Evolutionary conservation across 2,113 vertebrate genomes (phyloP), one percentile per base, ranked within the genome.

Genomic region (Hippocampus comes): DNA sequence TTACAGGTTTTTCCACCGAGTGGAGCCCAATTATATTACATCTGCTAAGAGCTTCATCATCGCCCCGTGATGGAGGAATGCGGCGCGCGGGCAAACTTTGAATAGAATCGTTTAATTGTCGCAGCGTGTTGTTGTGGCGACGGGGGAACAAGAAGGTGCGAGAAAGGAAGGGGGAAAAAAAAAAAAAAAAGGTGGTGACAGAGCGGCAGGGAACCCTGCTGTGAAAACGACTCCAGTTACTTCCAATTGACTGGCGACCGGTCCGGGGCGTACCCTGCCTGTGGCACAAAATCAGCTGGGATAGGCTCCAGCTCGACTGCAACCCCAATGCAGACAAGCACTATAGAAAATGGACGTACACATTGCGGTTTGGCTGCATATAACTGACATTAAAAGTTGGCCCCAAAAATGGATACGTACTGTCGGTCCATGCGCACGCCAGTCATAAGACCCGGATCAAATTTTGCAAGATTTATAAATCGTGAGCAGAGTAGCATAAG

Each of bases 101-200:
- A 87, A 84, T 73, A 88, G 87, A 92, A 83, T 55, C 79, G 84
- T 89, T 87, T 88, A 89, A 91, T 91, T 90, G 89, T 85, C 87
- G 84, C 84, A 83, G 82, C 78, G 79, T 88, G 89, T 89, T 88
- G 51, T 59, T 41, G n/a, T 42, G 49, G 42, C 6, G 12, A 18
- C 38, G 17, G 21, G 34, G 48, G 27, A 10, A 46, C 3, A 15
- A 34, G n/a, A 46, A 25, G n/a, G 42, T 9, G 66, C 67, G 55
- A 46, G 53, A 41, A 65, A 18, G 61, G 11, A 23, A 17, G 23
- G 57, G 30, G 3, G 3, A 0, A 0, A 30, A 30, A 30, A 30
- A 30, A 30, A 30, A 30, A 30, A 30, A 30, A 59, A 34, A 53
- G 41, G 59, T 66, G 63, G 79, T 17, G 57, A 60, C 67, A 25